Conservation (phyloP, 2,113 vertebrate species). For the Antechinus flavipes region DNA sequence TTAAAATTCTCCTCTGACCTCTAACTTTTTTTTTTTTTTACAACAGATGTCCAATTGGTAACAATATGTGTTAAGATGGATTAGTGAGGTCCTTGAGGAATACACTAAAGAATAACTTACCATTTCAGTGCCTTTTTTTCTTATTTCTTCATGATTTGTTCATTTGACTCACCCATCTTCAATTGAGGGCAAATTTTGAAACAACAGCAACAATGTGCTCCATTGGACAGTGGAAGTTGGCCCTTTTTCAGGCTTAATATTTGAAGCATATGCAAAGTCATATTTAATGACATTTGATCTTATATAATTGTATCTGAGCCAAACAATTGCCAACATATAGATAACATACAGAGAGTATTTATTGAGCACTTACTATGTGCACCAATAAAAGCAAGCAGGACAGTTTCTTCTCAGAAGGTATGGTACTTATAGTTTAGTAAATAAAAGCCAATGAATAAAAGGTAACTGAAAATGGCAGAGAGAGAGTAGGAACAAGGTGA, state of each 20-base stretch:
- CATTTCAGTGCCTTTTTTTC: not conserved
- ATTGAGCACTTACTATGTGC: no score
- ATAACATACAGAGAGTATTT: not conserved
- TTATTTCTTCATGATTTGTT: not conserved
- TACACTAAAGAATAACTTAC: conserved; percentile 26
- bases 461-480: no score
- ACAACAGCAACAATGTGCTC: not conserved
- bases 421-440: no score
- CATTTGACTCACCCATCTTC: not conserved
- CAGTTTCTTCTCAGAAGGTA: no score
- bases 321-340: not conserved
- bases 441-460: no score
- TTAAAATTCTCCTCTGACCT: conserved; percentile 2
- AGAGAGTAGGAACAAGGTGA: no score
- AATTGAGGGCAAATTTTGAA: conserved; percentile 6
- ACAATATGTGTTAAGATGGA: not conserved
- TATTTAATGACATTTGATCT: not conserved
- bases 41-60: not conserved
- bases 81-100: conserved; percentile 21
- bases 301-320: conserved; percentile 52
- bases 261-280: not conserved
- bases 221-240: not conserved
- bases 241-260: not conserved
- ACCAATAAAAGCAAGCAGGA: no score
- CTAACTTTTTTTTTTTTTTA: not conserved